Conservation (phyloP, 2,113 vertebrate species). For the Hepsetus odoe region DNA sequence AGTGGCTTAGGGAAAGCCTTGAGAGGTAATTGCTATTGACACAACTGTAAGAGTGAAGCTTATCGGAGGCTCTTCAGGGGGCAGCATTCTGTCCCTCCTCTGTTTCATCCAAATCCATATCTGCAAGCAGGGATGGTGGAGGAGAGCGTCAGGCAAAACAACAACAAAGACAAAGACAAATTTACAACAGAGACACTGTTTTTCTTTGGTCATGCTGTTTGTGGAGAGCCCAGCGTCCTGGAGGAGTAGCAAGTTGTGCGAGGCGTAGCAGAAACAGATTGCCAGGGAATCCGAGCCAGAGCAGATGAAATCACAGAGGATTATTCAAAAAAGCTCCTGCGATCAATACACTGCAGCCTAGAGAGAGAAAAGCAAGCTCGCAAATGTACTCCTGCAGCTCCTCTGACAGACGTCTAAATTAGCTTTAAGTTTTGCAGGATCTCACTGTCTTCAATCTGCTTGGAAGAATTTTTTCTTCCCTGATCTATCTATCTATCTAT, state of each 20-base stretch:
- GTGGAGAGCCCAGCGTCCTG: constrained; percentile 23
- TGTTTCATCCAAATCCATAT: constrained; percentile 40
- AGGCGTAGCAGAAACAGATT: constrained; percentile 56
- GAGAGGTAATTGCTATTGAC: constrained; percentile 74
- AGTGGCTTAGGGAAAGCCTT: constrained; percentile 65
- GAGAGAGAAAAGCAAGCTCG: constrained; percentile 28
- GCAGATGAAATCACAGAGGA: constrained; percentile 42
- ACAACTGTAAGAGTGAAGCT: constrained; percentile 65
- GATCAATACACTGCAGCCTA: constrained; percentile 43
- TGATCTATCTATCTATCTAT: constrained; percentile 12
- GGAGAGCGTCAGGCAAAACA: constrained; percentile 3
- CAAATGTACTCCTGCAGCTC: constrained; percentile 16
- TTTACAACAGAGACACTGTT: constrained; percentile 38
- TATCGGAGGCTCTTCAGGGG: constrained; percentile 55
- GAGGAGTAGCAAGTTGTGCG: constrained; percentile 27
- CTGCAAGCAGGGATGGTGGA: constrained; percentile 32
- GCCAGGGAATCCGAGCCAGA: constrained; percentile 43
- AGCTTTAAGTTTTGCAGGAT: constrained; percentile 10
- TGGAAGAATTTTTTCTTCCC: constrained; percentile 18
- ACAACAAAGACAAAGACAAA: constrained; percentile 49
- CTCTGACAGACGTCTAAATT: constrained; percentile 50
- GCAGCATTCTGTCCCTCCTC: constrained; percentile 26
- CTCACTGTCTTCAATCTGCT: background rate
- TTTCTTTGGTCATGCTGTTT: constrained; percentile 36
- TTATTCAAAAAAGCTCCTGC: constrained; percentile 45